A percentile compares a stretch with the other conserved stretches of the same genome.
Conservation (phyloP, 2,888 invertebrate genomes). For the Gastrophysa polygoni region DNA sequence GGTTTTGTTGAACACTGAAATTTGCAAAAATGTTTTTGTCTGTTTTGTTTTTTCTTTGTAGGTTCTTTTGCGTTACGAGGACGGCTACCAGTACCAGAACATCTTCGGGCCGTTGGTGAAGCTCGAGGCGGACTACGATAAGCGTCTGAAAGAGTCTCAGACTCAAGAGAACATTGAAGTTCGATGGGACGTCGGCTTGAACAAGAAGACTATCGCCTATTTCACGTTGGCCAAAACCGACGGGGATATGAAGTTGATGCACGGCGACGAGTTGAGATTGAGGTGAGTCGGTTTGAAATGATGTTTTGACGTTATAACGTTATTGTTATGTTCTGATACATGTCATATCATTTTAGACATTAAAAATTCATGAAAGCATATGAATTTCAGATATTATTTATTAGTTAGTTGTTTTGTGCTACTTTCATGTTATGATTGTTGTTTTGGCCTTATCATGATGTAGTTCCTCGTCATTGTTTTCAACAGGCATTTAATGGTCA, state of each 20-base stretch:
- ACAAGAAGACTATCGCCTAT: conserved; percentile 97
- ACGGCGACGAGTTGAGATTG: conserved; percentile 94
- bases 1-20: not conserved
- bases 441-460: too few relatives aligned
- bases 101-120: conserved; percentile 97
- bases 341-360: too few relatives aligned
- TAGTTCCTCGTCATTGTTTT: too few relatives aligned
- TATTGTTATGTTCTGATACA: too few relatives aligned
- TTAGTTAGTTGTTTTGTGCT: too few relatives aligned
- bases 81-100: conserved; percentile 98
- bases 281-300: conserved; percentile 57
- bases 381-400: too few relatives aligned
- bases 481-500: too few relatives aligned
- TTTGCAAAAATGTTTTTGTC: not conserved
- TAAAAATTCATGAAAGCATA: too few relatives aligned
- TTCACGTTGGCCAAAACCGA: conserved; percentile 97
- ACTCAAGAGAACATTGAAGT: conserved; percentile 98
- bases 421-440: too few relatives aligned
- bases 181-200: conserved; percentile 97
- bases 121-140: conserved; percentile 98
- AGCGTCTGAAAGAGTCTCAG: conserved; percentile 95
- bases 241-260: conserved; percentile 99
- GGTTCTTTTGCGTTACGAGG: conserved; percentile 80
- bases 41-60: conserved; percentile 20
- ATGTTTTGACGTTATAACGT: too few relatives aligned